Base-by-base conservation (phyloP, 2,113 vertebrate genomes). In the Hipposideros armiger region DNA sequence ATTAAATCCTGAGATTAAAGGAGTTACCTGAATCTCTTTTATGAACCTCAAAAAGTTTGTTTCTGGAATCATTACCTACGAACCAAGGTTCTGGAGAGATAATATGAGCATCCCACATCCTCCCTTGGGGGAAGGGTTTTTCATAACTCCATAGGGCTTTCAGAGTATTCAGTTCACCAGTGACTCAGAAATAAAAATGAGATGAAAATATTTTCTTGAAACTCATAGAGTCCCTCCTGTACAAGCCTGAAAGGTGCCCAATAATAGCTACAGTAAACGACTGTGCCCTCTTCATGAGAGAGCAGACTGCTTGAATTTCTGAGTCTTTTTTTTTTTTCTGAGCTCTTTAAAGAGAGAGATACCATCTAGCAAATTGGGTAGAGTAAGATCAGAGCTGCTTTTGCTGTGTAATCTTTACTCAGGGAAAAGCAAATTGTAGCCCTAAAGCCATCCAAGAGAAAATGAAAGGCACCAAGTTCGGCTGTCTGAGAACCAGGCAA, bases 341-440 rank as follows among this genome's bases (percentile, higher is more conserved):
- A n/a, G 40, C 28, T 93, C 47, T 89, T 93, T 67, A 76, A 72
- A 95, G 67, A 84, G 54, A 84, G 73, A 92, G 95, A 96, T 90
- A 92, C 20, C 42, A 64, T 88, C 94, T 92, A 92, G 67, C 87
- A 87, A 92, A 87, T 40, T 73, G 77, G 62, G 26, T 70, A 91
- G 91, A 64, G 40, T 92, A 62, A 92, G 87, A 92, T 91, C 73
- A 69, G 86, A 77, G 64, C 47, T 42, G 32, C 62, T 88, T 32
- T 91, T 77, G 66, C 87, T 58, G 20, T n/a, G 45, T 58, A 52
- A 72, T 85, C 47, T 73, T 95, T 88, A 85, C 87, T 82, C 52
- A 36, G 90, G 67, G 58, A 67, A 56, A 96, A 94, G 77, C 36
- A 89, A 95, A 96, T 2, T 60, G 88, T 22, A 87, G 81, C 60